Evolutionary conservation across 2,113 vertebrate genomes (phyloP).

Genomic region (Xiphorhynchus elegans): DNA sequence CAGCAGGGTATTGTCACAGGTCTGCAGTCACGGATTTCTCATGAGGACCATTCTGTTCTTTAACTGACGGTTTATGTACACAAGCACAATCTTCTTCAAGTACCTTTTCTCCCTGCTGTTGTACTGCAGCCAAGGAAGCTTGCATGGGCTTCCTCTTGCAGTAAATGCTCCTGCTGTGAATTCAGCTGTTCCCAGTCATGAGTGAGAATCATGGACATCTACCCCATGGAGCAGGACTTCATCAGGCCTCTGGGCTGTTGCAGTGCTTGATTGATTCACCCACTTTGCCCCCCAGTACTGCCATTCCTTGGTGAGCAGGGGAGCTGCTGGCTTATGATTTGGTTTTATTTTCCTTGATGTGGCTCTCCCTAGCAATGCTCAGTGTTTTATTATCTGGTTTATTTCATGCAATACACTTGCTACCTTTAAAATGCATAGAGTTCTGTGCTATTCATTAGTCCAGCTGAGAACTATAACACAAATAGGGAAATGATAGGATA

Average conservation of each 20-base stretch:
- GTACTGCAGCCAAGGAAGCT: background rate
- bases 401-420: background rate
- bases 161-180: background rate
- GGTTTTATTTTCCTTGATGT: background rate
- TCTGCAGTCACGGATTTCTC: background rate
- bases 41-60: background rate
- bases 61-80: background rate
- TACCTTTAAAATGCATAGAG: background rate
- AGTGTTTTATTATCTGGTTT: background rate
- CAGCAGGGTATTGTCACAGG: rapidly evolving
- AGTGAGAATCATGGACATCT: background rate
- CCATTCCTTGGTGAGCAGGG: rapidly evolving
- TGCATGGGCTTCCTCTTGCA: background rate
- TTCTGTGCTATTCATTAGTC: background rate
- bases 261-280: rapidly evolving
- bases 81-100: background rate
- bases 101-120: background rate
- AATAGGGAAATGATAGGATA: background rate
- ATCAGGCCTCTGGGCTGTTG: background rate
- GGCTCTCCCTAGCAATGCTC: background rate
- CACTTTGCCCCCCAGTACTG: background rate
- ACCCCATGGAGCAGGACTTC: background rate
- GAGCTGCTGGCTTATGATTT: background rate
- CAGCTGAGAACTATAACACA: background rate
- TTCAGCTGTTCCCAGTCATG: background rate